phyloP scores from a whole-genome alignment of 2,888 invertebrate species.

The Amphipyra tragopoginis region DNA sequence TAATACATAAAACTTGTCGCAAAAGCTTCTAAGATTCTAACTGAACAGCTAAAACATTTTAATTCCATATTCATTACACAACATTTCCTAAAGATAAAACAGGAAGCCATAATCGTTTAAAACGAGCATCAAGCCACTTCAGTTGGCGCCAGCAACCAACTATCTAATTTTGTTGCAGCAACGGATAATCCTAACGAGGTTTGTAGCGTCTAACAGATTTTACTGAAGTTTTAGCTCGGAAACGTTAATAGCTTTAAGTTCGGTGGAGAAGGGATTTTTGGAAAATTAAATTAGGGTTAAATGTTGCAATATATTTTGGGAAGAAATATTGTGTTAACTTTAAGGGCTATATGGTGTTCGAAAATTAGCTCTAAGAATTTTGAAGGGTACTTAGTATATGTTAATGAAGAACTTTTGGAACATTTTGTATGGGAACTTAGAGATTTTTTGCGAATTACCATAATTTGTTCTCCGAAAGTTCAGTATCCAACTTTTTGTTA shows the following conservation, averaged over 20 bases:
- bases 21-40: too few relatives aligned
- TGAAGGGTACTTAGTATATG: too few relatives aligned
- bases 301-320: neutral
- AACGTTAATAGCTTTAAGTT: constrained; percentile 44
- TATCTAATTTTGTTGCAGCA: constrained; percentile 35
- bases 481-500: too few relatives aligned
- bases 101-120: constrained; percentile 30
- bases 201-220: constrained; percentile 27
- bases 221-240: constrained; percentile 30
- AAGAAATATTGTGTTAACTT: too few relatives aligned
- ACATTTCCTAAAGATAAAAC: neutral
- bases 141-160: constrained; percentile 2
- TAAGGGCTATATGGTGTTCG: too few relatives aligned
- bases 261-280: neutral
- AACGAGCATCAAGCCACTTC: constrained; percentile 5
- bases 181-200: constrained; percentile 52
- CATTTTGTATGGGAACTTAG: too few relatives aligned
- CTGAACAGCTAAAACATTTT: neutral
- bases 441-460: too few relatives aligned
- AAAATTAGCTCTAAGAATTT: too few relatives aligned
- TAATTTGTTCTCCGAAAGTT: too few relatives aligned
- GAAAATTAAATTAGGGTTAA: constrained; percentile 14
- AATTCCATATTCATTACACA: too few relatives aligned
- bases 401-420: too few relatives aligned
- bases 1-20: too few relatives aligned